These are phyloP conservation scores for Epinephelus coioides DNA, from an alignment of 2,797 vertebrate species.

Conservation along the genomic window DNA sequence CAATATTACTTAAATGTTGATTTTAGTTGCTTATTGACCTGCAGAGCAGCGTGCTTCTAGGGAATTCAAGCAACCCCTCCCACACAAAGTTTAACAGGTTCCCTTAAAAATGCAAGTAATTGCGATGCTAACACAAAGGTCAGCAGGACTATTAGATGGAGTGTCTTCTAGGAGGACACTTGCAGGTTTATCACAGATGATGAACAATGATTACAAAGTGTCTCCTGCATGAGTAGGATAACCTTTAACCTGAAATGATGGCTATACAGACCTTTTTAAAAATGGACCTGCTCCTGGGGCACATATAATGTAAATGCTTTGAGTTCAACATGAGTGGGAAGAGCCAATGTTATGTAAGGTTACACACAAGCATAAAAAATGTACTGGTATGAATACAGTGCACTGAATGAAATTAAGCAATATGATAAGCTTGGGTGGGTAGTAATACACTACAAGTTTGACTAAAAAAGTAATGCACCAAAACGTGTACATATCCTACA, in stretches of 20 bases:
- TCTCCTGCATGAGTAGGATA: background rate
- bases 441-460: too few species aligned
- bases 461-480: too few species aligned
- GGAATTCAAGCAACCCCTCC: background rate
- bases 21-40: background rate
- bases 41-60: background rate
- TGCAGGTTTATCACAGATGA: background rate
- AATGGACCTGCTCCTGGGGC: background rate
- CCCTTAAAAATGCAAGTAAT: background rate
- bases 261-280: background rate
- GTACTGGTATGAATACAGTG: too few species aligned
- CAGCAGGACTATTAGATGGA: background rate
- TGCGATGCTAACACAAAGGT: background rate
- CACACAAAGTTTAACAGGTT: background rate
- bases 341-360: background rate
- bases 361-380: background rate
- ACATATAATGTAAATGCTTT: background rate
- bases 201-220: background rate
- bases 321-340: background rate
- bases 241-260: background rate
- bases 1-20: background rate
- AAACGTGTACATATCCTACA: too few species aligned
- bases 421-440: too few species aligned
- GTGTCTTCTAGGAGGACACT: accelerated
- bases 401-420: too few species aligned